Evolutionary conservation across 2,888 invertebrate genomes (phyloP).

Genomic region (Yponomeuta sedellus): DNA sequence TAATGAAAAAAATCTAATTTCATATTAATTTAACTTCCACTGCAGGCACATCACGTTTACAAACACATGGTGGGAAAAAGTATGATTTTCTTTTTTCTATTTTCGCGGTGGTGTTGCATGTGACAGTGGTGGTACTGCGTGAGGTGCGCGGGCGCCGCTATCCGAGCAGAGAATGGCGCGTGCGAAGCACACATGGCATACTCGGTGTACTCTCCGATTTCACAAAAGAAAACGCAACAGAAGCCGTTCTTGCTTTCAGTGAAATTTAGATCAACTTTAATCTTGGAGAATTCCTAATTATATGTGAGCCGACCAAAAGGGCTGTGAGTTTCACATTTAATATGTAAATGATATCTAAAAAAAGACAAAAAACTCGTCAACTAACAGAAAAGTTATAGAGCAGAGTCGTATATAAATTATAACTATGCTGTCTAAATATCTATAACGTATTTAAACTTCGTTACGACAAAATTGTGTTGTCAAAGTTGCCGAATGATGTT

Average conservation of each 20-base stretch:
- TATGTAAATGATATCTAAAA: too few relatives aligned
- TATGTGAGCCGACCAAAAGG: too few relatives aligned
- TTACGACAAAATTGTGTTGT: too few relatives aligned
- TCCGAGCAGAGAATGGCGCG: conserved; percentile 45
- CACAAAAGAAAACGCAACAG: neutral
- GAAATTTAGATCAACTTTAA: too few relatives aligned
- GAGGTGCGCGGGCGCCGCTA: conserved; percentile 50
- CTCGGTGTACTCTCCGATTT: conserved; percentile 23
- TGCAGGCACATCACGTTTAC: neutral
- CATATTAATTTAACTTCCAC: neutral
- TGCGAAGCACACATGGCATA: conserved; percentile 46
- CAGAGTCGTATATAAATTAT: too few relatives aligned
- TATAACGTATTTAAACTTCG: too few relatives aligned
- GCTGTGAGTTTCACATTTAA: too few relatives aligned
- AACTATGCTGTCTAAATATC: too few relatives aligned
- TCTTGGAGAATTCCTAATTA: too few relatives aligned
- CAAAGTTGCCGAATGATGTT: too few relatives aligned
- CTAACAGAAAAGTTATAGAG: too few relatives aligned
- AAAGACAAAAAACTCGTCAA: too few relatives aligned
- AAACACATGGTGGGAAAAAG: neutral
- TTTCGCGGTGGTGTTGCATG: neutral
- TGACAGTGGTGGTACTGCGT: neutral
- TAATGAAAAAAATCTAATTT: neutral
- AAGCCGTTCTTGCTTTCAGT: neutral
- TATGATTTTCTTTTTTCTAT: neutral